Conservation (phyloP, 2,113 vertebrate genomes). For the Trogon surrucura region DNA sequence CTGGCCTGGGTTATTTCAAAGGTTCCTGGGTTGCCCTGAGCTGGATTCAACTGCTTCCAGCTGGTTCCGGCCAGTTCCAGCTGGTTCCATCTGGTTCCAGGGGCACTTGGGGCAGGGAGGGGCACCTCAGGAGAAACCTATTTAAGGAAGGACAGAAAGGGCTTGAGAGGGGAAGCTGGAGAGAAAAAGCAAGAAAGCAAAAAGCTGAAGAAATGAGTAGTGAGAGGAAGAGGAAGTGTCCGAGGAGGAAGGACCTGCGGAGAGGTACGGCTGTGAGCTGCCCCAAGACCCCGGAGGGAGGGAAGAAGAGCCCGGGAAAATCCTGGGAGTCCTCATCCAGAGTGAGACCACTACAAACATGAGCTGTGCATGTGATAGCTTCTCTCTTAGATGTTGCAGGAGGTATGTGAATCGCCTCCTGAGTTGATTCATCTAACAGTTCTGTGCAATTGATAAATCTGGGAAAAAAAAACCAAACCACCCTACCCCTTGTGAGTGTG, state of each 20-base stretch:
- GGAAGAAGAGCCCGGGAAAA: background rate
- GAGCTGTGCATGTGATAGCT: background rate
- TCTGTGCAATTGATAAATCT: background rate
- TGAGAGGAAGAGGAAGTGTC: no score
- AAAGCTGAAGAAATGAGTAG: no score
- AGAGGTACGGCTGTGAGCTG: background rate
- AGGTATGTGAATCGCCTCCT: background rate
- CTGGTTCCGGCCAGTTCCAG: no score
- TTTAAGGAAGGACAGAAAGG: no score
- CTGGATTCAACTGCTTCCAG: no score
- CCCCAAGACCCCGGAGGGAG: no score
- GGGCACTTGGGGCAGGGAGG: no score
- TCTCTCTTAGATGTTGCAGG: background rate
- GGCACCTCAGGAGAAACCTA: no score
- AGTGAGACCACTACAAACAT: background rate
- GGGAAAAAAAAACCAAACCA: no score
- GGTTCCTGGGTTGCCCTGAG: background rate
- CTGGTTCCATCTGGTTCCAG: no score
- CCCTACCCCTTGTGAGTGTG: background rate
- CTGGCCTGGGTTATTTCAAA: background rate
- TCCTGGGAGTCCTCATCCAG: background rate
- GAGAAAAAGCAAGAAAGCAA: no score
- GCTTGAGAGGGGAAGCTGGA: no score
- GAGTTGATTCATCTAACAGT: background rate
- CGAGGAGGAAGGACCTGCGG: fast-evolving